Percentiles rank a stretch among this genome's conserved stretches.
phyloP scores from a whole-genome alignment of 2,797 vertebrate genomes.

The Spondyliosoma cantharus region DNA sequence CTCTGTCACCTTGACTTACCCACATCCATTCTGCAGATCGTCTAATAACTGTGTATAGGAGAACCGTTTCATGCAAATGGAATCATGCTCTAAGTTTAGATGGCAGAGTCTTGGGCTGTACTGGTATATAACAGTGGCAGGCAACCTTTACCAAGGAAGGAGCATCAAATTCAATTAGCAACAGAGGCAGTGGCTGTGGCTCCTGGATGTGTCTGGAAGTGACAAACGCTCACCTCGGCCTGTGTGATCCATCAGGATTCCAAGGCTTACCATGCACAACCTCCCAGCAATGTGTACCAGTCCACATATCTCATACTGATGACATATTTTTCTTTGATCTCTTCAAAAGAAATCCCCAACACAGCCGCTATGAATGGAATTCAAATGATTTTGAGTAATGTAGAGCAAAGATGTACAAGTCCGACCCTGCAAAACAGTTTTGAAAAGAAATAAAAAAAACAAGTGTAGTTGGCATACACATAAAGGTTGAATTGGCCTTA shows the following conservation, averaged over 20 bases:
- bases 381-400: constrained; percentile 28
- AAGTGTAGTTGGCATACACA: background rate
- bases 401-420: constrained; percentile 5
- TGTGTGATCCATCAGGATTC: constrained; percentile 53
- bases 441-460: background rate
- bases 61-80: constrained; percentile 56
- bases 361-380: constrained; percentile 11
- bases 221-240: constrained; percentile 26
- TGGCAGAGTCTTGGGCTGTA: constrained; percentile 26
- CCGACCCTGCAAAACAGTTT: background rate
- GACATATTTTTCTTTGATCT: constrained; percentile 64
- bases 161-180: constrained; percentile 63
- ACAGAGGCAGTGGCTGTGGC: constrained; percentile 28
- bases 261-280: constrained; percentile 21
- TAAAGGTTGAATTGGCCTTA: constrained; percentile 2
- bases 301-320: constrained; percentile 43
- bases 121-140: constrained; percentile 50
- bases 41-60: constrained; percentile 37
- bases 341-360: constrained; percentile 49
- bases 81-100: constrained; percentile 37
- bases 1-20: constrained; percentile 65
- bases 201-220: constrained; percentile 49
- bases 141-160: constrained; percentile 36
- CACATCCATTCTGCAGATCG: constrained; percentile 29
- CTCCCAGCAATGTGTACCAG: constrained; percentile 17